A percentile compares a stretch with the other conserved stretches of the same genome.
These are phyloP conservation scores for Numenius phaeopus DNA, from an alignment of 2,797 vertebrate species.

Conservation along the genomic window DNA sequence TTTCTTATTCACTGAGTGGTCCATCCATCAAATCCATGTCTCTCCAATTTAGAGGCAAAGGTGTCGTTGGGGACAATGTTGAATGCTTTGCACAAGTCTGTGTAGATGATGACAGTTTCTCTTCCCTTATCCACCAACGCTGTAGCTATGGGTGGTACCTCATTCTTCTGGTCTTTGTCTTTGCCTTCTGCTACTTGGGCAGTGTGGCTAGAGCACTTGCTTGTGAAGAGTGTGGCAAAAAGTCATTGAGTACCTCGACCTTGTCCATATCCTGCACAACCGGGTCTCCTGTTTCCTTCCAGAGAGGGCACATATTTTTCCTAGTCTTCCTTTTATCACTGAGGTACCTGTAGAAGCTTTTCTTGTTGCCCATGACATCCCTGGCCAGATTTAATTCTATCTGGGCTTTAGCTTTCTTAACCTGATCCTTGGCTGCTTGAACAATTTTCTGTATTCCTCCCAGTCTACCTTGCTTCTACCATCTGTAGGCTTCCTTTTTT, in stretches of 20 bases:
- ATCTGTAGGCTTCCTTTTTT: not conserved
- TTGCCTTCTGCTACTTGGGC: not conserved
- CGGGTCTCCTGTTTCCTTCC: not conserved
- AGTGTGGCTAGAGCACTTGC: not conserved
- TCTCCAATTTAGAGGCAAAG: not conserved
- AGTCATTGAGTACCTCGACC: not conserved
- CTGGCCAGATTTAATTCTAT: not conserved
- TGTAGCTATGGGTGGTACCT: not conserved
- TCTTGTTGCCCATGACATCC: not conserved
- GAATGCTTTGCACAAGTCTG: not conserved
- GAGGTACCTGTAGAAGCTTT: not conserved
- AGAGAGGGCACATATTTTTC: not conserved
- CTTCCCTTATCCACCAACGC: not conserved
- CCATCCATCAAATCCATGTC: not conserved
- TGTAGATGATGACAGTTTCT: not conserved
- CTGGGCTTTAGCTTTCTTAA: not conserved
- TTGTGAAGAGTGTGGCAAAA: not conserved
- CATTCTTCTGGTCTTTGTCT: not conserved
- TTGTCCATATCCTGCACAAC: not conserved
- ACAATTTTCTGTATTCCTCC: not conserved
- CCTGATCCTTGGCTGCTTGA: not conserved
- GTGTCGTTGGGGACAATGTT: not conserved
- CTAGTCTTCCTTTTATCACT: not conserved
- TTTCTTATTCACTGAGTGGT: not conserved
- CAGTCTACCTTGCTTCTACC: not conserved